Evolutionary conservation across 2,888 invertebrate genomes (phyloP).

Genomic region (Aleiodes testaceus): DNA sequence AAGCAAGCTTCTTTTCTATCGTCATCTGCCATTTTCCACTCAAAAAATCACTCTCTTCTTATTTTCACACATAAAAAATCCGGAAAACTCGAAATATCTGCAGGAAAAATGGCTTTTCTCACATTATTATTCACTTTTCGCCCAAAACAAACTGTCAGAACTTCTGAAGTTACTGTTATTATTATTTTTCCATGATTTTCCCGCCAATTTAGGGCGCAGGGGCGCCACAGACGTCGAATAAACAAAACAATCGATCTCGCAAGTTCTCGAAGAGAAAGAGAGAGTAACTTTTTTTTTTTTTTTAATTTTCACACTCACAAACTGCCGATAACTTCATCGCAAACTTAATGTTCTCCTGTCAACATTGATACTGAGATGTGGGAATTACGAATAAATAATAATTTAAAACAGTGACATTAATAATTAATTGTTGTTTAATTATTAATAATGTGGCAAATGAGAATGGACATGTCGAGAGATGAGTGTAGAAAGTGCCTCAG

Average conservation of each 20-base stretch:
- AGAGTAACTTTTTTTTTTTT: background rate
- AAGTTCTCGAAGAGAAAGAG: background rate
- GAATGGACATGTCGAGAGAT: conserved; percentile 89
- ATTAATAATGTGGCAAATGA: conserved; percentile 78
- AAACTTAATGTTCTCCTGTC: conserved; percentile 50
- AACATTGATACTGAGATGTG: conserved; percentile 48
- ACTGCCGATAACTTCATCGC: conserved; percentile 52
- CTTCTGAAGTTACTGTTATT: background rate
- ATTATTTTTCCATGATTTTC: conserved; percentile 1
- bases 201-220: background rate
- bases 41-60: background rate
- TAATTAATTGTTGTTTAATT: background rate
- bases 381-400: conserved; percentile 42
- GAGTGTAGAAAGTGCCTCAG: conserved; percentile 92
- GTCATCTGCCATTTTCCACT: conserved; percentile 41
- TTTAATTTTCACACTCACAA: background rate
- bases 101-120: background rate
- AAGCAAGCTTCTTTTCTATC: conserved; percentile 14
- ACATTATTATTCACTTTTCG: background rate
- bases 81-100: too few species aligned
- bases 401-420: conserved; percentile 36
- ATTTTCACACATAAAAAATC: background rate
- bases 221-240: background rate
- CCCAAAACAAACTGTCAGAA: background rate
- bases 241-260: background rate